Conservation (phyloP, 1,140 invertebrate species). For the Halesus radiatus region DNA sequence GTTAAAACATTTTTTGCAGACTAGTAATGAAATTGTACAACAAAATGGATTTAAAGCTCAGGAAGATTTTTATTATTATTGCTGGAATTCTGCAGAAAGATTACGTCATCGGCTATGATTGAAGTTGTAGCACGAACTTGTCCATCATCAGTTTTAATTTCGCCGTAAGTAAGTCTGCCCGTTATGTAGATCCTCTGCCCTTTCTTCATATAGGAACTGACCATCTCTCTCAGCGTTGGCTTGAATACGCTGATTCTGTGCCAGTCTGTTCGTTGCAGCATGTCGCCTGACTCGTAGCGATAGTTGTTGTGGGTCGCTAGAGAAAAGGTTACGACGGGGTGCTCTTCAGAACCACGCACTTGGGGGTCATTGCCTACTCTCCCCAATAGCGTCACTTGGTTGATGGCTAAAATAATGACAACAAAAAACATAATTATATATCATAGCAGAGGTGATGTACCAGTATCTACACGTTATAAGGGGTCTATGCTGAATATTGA, state of each 20-base stretch:
- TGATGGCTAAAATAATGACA: slow-evolving; percentile 76
- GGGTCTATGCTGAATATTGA: too few relatives aligned
- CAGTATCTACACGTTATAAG: too few relatives aligned
- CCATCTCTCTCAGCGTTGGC: slow-evolving; percentile 82
- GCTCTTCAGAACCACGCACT: slow-evolving; percentile 82
- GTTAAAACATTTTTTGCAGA: too few relatives aligned
- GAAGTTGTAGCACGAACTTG: slow-evolving; percentile 79
- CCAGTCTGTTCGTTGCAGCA: slow-evolving; percentile 91
- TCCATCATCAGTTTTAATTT: slow-evolving; percentile 86
- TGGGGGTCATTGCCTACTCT: slow-evolving; percentile 90
- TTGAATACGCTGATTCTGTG: slow-evolving; percentile 91
- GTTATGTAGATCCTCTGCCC: slow-evolving; percentile 88
- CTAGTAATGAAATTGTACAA: too few relatives aligned
- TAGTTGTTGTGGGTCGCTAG: slow-evolving; percentile 91
- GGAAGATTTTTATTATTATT: background rate
- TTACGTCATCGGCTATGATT: slow-evolving; percentile 89
- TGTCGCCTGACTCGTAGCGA: slow-evolving; percentile 82
- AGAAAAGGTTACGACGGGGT: slow-evolving; percentile 91
- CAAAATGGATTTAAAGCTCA: too few relatives aligned
- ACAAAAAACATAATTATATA: too few relatives aligned
- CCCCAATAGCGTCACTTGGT: slow-evolving; percentile 88
- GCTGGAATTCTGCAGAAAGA: slow-evolving; percentile 77
- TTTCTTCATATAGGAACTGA: slow-evolving; percentile 86
- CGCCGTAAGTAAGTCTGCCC: slow-evolving; percentile 88
- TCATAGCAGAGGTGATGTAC: too few relatives aligned